A percentile compares a stretch with the other conserved stretches of the same genome.
These are phyloP conservation scores for Nemapogon koenigi DNA, from an alignment of 2,888 invertebrate species.

Conservation along the genomic window DNA sequence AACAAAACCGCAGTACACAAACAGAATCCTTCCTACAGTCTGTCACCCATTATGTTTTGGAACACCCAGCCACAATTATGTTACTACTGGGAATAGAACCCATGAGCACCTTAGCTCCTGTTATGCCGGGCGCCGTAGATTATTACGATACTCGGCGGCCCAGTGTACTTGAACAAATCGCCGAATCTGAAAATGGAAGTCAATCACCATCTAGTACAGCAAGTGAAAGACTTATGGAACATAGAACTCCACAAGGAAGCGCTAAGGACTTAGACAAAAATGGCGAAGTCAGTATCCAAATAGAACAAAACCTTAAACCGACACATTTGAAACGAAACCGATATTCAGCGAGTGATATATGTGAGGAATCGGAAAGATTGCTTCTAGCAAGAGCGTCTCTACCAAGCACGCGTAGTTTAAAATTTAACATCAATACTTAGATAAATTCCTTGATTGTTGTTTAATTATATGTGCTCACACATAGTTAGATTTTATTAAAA, in stretches of 20 bases:
- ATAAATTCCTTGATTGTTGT: constrained; percentile 31
- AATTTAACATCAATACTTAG: constrained; percentile 60
- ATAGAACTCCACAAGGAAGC: constrained; percentile 38
- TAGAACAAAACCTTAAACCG: constrained; percentile 36
- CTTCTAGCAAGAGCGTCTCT: constrained; percentile 62
- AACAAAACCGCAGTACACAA: constrained; percentile 60
- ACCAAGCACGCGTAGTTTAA: constrained; percentile 70
- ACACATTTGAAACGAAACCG: constrained; percentile 56
- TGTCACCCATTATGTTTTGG: constrained; percentile 70
- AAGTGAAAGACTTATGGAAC: constrained; percentile 41
- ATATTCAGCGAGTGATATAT: constrained; percentile 74
- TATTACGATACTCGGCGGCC: constrained; percentile 51
- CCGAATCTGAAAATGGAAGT: constrained; percentile 50
- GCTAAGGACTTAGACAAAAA: constrained; percentile 29
- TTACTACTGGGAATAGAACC: constrained; percentile 77
- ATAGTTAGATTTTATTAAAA: constrained; percentile 17
- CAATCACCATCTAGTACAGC: constrained; percentile 48
- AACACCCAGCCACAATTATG: constrained; percentile 77
- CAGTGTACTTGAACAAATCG: constrained; percentile 49
- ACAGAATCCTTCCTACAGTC: constrained; percentile 68
- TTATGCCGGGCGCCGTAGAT: constrained; percentile 48
- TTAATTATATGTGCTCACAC: constrained; percentile 38
- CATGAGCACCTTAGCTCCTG: constrained; percentile 44
- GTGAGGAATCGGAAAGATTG: constrained; percentile 62
- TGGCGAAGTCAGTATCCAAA: constrained; percentile 38